Evolutionary conservation across 2,113 vertebrate genomes (phyloP), one percentile per base, ranked within the genome.

Genomic region (Mesoclemmys tuberculata): DNA sequence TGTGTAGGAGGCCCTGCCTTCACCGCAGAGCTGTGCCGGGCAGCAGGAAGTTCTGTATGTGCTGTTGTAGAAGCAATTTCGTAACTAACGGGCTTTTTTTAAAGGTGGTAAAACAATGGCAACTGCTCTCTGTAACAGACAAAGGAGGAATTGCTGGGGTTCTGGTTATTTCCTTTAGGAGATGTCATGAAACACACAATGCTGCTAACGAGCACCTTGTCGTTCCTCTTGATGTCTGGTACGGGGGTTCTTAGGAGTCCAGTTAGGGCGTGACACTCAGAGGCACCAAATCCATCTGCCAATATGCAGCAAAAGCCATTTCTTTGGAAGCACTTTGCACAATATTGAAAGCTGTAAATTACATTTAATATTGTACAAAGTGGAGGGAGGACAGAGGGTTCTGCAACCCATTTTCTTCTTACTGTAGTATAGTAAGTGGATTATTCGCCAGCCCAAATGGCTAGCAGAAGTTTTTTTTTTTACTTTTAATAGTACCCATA

Each of bases 81-180:
- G 19, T 22, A 92, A 79, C 77, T 83, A 7, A 78, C 89, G 29
- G 38, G 38, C 44, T 22, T 58, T 54, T 54, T 52, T 52, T 18
- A 27, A 51, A 21, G 6, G 46, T 74, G 87, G 86, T 92, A 81
- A 86, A 92, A 94, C 80, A 83, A 52, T 81, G 35, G 56, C 44
- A 13, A 84, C 87, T 84, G 46, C 49, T 92, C 84, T 83, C 86
- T 77, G 41, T 85, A 64, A 79, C 1, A 88, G 87, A 92, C 54
- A 84, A 90, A 85, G 88, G 92, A 94, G 92, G 91, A 83, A 61
- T 81, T 87, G 71, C 80, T 89, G 54, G 54, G 79, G 83, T 94
- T 94, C 84, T 80, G 4, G 68, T 46, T 85, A 49, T 90, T 96
- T 95, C 90, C 89, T 92, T 90, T 90, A 35, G 41, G 49, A 78